A percentile compares a stretch with the other conserved stretches of the same genome.
phyloP scores from a whole-genome alignment of 1,140 invertebrate genomes.

The Cydia amplana region DNA sequence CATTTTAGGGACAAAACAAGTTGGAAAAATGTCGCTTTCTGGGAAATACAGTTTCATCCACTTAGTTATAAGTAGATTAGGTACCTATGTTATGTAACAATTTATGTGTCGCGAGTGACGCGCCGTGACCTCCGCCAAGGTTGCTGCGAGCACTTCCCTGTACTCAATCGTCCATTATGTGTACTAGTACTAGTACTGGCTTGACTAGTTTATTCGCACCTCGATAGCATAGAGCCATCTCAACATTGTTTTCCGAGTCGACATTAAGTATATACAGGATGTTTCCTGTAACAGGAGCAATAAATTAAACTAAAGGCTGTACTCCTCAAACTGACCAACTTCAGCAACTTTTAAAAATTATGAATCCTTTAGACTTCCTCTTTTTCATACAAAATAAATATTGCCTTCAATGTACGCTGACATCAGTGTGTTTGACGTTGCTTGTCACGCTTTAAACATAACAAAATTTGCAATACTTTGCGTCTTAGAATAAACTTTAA shows the following conservation, averaged over 20 bases:
- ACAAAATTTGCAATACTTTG: no score
- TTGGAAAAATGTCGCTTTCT: background rate
- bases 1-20: conserved; percentile 35
- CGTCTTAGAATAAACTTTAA: no score
- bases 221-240: conserved; percentile 16
- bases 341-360: no score
- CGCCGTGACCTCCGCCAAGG: conserved; percentile 72
- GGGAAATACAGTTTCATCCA: conserved; percentile 38
- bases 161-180: conserved; percentile 67
- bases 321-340: no score
- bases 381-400: no score
- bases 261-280: no score
- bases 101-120: conserved; percentile 73
- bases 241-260: conserved; percentile 38
- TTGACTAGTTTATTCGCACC: conserved; percentile 14
- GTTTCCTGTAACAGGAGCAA: no score
- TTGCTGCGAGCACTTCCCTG: conserved; percentile 71
- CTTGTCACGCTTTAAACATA: no score
- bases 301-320: no score
- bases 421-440: no score
- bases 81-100: conserved; percentile 63
- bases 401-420: no score
- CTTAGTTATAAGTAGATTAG: conserved; percentile 17
- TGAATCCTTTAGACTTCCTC: no score
- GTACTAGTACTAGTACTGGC: conserved; percentile 6